Percentiles rank a stretch among this genome's conserved stretches.
Evolutionary conservation across 2,113 vertebrate genomes (phyloP).

Genomic region (Empidonax alnorum): DNA sequence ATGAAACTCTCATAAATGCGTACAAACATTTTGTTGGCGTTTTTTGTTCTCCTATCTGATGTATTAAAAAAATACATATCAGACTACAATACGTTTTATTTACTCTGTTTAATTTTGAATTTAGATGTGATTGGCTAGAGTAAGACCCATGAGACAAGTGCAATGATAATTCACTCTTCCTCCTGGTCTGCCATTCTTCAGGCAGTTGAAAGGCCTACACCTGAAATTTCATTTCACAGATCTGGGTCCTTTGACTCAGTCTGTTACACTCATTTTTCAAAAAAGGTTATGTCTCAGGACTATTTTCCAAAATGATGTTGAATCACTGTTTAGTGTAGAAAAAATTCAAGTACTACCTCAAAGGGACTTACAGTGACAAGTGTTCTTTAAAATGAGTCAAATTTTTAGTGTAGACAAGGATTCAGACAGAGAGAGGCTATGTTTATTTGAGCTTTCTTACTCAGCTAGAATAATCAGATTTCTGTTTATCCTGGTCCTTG

Average conservation of each 20-base stretch:
- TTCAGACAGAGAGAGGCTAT: neutral
- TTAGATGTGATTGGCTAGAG: neutral
- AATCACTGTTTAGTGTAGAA: neutral
- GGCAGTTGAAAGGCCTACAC: neutral
- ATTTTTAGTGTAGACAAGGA: neutral
- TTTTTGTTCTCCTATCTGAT: neutral
- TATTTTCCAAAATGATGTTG: neutral
- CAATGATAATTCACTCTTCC: neutral
- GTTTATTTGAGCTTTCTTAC: conserved; percentile 42
- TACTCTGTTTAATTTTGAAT: neutral
- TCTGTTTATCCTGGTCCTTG: conserved; percentile 57
- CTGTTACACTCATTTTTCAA: neutral
- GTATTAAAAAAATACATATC: neutral
- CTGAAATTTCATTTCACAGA: neutral
- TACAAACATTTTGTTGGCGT: neutral
- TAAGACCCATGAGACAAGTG: neutral
- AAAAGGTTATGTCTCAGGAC: neutral
- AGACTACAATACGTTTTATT: neutral
- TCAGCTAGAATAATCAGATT: conserved; percentile 65
- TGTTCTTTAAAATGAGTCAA: neutral
- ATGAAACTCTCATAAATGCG: neutral
- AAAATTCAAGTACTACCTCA: neutral
- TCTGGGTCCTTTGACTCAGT: neutral
- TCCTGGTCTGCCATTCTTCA: neutral
- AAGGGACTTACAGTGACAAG: neutral